Conservation (phyloP, 1,140 invertebrate genomes). For the Meloidogyne chitwoodi region DNA sequence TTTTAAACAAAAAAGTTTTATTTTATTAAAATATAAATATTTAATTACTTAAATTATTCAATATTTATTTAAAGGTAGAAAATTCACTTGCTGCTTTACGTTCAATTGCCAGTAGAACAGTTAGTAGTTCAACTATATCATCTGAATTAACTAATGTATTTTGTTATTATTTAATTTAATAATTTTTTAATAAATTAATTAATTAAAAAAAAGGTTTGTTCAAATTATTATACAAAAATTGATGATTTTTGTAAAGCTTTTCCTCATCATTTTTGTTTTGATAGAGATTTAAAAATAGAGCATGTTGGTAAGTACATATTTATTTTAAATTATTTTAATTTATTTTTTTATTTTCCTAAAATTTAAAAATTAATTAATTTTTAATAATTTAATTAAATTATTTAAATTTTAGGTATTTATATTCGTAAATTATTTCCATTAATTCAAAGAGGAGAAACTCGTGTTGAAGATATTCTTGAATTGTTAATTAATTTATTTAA, state of each 20-base stretch:
- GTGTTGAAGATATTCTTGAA: slow-evolving; percentile 53
- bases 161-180: background rate
- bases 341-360: background rate
- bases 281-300: slow-evolving; percentile 56
- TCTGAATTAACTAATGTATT: background rate
- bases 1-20: too few relatives aligned
- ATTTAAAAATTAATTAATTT: too few relatives aligned
- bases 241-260: slow-evolving; percentile 58
- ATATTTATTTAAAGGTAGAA: slow-evolving; percentile 11
- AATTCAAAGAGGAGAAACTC: slow-evolving; percentile 45
- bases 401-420: slow-evolving; percentile 27
- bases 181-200: background rate
- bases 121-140: background rate
- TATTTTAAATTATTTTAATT: background rate
- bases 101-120: slow-evolving; percentile 5
- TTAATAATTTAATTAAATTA: too few relatives aligned
- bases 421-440: slow-evolving; percentile 38
- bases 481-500: slow-evolving; percentile 29
- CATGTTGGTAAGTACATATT: slow-evolving; percentile 56
- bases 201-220: slow-evolving; percentile 11
- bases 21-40: too few relatives aligned
- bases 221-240: slow-evolving; percentile 16
- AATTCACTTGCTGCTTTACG: background rate
- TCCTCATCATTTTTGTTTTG: slow-evolving; percentile 63
- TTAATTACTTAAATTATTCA: too few relatives aligned